Conservation (phyloP, 2,888 invertebrate genomes). For the Incurvaria masculella region DNA sequence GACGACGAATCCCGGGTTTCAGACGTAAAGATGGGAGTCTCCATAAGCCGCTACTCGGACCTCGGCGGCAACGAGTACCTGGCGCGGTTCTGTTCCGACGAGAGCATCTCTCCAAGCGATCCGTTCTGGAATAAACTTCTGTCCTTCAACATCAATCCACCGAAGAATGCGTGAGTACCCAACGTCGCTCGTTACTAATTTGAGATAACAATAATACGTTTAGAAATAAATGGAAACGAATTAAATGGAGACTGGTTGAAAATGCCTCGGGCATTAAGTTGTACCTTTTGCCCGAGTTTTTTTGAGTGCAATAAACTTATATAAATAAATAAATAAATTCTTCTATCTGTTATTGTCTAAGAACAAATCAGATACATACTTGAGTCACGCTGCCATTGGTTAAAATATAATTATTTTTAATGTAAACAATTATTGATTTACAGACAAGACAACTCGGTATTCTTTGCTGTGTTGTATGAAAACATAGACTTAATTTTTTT, state of each 20-base stretch:
- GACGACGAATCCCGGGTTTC: not conserved
- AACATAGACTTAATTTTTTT: not conserved
- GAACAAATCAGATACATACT: too few species aligned
- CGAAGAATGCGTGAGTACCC: constrained; percentile 64
- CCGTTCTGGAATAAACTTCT: constrained; percentile 94
- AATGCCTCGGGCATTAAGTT: too few species aligned
- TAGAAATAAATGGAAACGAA: constrained; percentile 21
- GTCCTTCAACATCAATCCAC: constrained; percentile 85
- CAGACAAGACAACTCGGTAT: too few species aligned
- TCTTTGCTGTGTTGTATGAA: too few species aligned
- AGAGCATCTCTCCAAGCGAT: constrained; percentile 79
- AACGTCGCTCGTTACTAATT: not conserved
- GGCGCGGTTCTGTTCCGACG: constrained; percentile 72
- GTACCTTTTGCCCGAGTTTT: too few species aligned
- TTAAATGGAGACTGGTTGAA: not conserved
- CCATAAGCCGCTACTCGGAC: constrained; percentile 76
- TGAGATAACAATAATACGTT: not conserved
- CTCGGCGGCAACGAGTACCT: constrained; percentile 79
- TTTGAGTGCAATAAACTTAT: too few species aligned
- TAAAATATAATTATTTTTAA: too few species aligned
- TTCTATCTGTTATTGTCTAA: too few species aligned
- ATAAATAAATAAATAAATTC: too few species aligned
- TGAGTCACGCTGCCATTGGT: too few species aligned
- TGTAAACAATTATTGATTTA: too few species aligned
- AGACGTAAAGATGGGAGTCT: constrained; percentile 66